Evolutionary conservation across 1,140 invertebrate species (phyloP).

Genomic region (Formica exsecta): DNA sequence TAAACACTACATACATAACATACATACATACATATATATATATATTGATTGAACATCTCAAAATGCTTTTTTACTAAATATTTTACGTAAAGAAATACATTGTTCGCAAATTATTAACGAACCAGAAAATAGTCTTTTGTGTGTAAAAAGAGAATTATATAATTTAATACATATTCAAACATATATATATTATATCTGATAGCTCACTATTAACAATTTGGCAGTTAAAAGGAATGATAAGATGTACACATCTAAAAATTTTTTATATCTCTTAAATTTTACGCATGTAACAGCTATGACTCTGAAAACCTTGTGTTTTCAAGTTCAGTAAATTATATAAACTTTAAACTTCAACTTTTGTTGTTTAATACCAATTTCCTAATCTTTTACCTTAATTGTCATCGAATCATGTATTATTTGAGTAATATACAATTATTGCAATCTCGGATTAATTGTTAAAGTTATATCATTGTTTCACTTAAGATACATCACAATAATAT

Average conservation of each 20-base stretch:
- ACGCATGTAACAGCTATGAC: background rate
- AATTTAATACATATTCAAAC: background rate
- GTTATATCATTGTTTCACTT: background rate
- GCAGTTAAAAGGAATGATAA: constrained; percentile 76
- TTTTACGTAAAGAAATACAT: background rate
- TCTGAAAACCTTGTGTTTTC: background rate
- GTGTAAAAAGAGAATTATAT: constrained; percentile 1
- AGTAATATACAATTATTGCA: constrained; percentile 7
- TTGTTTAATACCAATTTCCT: background rate
- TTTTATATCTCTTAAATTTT: background rate
- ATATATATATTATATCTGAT: constrained; percentile 9
- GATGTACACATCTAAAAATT: constrained; percentile 30
- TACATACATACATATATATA: background rate
- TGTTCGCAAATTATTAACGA: background rate
- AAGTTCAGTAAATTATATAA: background rate
- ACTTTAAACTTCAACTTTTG: constrained; percentile 12
- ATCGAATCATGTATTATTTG: background rate
- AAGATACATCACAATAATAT: constrained; percentile 9
- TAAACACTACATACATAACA: background rate
- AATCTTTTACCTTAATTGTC: background rate
- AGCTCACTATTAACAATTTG: constrained; percentile 42
- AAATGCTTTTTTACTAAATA: constrained; percentile 11
- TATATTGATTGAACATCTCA: background rate
- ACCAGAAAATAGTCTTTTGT: constrained; percentile 24
- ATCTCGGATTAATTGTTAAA: background rate